Evolutionary conservation across 2,888 invertebrate genomes (phyloP), one percentile per base, ranked within the genome.

Genomic region (Tanytarsus gracilentus): DNA sequence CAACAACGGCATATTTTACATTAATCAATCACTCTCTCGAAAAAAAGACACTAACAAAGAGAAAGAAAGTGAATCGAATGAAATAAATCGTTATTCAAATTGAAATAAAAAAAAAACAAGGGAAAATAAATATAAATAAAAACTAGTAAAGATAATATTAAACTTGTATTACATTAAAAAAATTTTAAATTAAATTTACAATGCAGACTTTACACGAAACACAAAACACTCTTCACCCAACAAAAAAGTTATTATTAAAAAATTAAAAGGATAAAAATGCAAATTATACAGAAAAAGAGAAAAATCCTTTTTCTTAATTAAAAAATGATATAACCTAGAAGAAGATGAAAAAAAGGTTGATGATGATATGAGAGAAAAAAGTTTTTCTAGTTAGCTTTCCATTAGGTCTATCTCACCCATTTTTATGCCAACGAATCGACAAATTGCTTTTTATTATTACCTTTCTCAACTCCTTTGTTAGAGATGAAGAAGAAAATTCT

Each of bases 111-210:
- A n/a, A 9, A 27, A 9, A 25, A 49, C 14, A 25, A 49, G 27
- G 6, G 27, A 6, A 23, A n/a, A 49, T 27, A 49, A 25, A 49
- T 7, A 9, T 4, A 55, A 39, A 58, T 8, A 44, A 27, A 58
- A 58, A 40, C 25, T 44, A 48, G n/a, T 27, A 44, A 51, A 48
- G 48, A 44, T 30, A 58, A 40, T 48, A 4, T 36, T 36, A n/a
- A 23, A 29, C 16, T 30, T n/a, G n/a, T n/a, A n/a, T n/a, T n/a
- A n/a, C n/a, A n/a, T n/a, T n/a, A 51, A 51, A 51, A 14, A 51
- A 6, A 36, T 30, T 48, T 44, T 58, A 58, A 58, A 58, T 26
- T 58, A 58, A 58, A 58, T 58, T 58, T 58, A 58, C 58, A 58
- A 16, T 48, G n/a, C n/a, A n/a, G n/a, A n/a, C n/a, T n/a, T n/a